Conservation (phyloP, 2,888 invertebrate genomes). For the Meloe dianella region DNA sequence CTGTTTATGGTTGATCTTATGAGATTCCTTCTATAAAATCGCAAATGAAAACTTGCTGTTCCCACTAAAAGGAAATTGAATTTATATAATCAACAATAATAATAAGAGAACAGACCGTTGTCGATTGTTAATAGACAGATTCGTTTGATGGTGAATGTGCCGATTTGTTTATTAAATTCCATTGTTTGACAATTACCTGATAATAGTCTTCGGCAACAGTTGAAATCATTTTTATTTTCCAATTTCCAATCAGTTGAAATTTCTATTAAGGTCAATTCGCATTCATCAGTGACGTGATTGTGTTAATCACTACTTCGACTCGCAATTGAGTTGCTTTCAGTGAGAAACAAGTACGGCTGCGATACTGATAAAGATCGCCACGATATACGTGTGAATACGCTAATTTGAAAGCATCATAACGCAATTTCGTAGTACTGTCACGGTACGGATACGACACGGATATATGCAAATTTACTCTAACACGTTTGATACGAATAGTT, state of each 20-base stretch:
- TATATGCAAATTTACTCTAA: too few relatives aligned
- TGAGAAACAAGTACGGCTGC: too few relatives aligned
- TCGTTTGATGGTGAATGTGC: not conserved
- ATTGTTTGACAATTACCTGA: not conserved
- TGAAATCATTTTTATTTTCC: not conserved
- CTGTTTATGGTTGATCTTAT: not conserved
- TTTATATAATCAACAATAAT: not conserved
- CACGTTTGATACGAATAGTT: too few relatives aligned
- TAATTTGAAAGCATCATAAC: too few relatives aligned
- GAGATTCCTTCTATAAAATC: not conserved
- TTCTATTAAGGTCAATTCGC: too few relatives aligned
- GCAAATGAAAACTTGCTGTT: not conserved
- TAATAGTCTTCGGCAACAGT: not conserved
- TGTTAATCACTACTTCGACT: too few relatives aligned
- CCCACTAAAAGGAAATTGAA: conserved; percentile 6
- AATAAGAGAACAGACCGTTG: not conserved
- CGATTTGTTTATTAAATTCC: not conserved
- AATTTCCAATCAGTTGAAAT: too few relatives aligned
- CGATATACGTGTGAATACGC: not conserved
- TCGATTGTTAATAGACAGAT: not conserved
- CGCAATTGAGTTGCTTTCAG: too few relatives aligned
- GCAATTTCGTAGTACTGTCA: too few relatives aligned
- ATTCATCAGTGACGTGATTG: too few relatives aligned
- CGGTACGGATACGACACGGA: too few relatives aligned
- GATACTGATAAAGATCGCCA: not conserved